A percentile compares a stretch with the other conserved stretches of the same genome.
Conservation (phyloP, 2,797 vertebrate species). For the Chloroceryle amazona region DNA sequence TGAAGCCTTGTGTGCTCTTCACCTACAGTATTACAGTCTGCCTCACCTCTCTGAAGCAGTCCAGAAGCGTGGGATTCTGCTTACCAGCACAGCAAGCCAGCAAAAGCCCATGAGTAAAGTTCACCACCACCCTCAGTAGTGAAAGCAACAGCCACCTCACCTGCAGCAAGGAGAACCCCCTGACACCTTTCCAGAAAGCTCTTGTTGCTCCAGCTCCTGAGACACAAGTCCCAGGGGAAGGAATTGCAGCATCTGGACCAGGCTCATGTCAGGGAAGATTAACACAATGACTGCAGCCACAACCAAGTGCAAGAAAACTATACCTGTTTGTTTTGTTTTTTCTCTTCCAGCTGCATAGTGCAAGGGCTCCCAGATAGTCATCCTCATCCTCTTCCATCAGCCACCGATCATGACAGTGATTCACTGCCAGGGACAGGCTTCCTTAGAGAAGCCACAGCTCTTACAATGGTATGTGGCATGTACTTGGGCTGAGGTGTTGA, state of each 20-base stretch:
- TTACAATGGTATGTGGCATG: background rate
- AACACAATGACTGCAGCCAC: background rate
- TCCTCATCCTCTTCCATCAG: background rate
- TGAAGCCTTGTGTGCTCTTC: background rate
- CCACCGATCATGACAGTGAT: background rate
- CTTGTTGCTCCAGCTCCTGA: background rate
- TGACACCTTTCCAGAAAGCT: background rate
- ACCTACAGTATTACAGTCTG: background rate
- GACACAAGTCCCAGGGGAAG: background rate
- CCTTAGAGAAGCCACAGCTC: background rate
- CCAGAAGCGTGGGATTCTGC: background rate
- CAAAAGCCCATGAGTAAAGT: background rate
- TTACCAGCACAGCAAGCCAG: background rate
- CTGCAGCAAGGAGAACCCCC: background rate
- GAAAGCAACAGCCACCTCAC: background rate
- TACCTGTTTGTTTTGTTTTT: background rate
- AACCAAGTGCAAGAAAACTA: background rate
- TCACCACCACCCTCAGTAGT: background rate
- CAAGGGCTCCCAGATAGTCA: background rate
- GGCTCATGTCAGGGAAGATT: fast-evolving
- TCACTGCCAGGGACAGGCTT: background rate
- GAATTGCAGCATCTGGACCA: background rate
- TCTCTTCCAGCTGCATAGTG: background rate
- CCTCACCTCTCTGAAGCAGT: background rate
- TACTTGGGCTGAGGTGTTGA: background rate